Base-by-base conservation (phyloP, 2,113 vertebrate genomes). In the Leptodactylus fuscus region DNA sequence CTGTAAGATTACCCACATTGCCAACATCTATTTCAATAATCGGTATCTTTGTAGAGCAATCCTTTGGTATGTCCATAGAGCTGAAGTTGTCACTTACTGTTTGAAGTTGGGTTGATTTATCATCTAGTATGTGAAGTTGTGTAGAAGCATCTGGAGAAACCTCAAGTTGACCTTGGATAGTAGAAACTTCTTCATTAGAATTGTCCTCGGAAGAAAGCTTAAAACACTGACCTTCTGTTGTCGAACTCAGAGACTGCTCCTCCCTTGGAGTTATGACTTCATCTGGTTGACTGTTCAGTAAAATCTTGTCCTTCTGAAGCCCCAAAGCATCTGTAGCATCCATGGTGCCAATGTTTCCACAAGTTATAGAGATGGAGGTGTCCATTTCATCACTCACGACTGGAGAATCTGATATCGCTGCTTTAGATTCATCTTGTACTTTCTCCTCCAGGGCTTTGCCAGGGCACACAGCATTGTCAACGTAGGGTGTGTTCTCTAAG, bases 401-500 rank as follows among this genome's bases (percentile, higher is more conserved):
- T 41, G 24, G 22, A 69, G 27, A 55, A 24, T 70, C 76, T 58
- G 65, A 44, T 44, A 9, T 44, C 9, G 41, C 4, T 5, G 41
- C 41, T 5, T 5, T 5, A 44, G 34, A 3, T 38, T 20, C 65
- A 22, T 77, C 82, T 16, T 29, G 53, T 22, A 24, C 73, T 78
- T 36, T 65, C 6, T 80, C 49, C 41, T 86, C 44, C 11, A n/a
- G 27, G 5, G 46, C 24, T 41, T 18, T 32, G 8, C 11, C 62
- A 79, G 34, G 32, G 24, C 4, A 27, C 9, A 69, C 6, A 15
- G 36, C 32, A 48, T 73, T 81, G 65, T 81, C 76, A 46, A 29
- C 32, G 36, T 29, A 41, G 65, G 84, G 84, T 81, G 76, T 86
- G 74, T 73, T 18, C 34, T 73, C 65, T 24, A 16, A 60, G 51